Base-by-base conservation (phyloP, 2,888 invertebrate species). In the Melanargia galathea region DNA sequence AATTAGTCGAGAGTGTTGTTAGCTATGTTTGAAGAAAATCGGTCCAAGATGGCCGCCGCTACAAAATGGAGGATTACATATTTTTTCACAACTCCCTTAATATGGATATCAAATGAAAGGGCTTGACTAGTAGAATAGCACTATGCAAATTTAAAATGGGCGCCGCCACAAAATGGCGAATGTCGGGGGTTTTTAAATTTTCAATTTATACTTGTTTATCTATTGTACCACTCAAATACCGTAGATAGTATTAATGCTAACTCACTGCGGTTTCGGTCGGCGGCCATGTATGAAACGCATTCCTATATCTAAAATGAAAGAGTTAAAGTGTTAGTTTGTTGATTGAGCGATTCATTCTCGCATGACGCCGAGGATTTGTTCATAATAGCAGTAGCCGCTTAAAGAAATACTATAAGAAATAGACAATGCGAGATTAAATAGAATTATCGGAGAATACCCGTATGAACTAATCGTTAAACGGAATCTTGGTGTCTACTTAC, bases 261-360 rank as follows among this genome's bases (percentile, higher is more conserved):
- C 84, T 88, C 88, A 88, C 75, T 70, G 73, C 73, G 80, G 78
- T 79, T 82, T 82, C 79, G 79, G 77, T 72, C 72, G 70, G 73
- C 72, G 67, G 72, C 64, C 70, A 76, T 80, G 69, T 71, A 70
- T 70, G 72, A 74, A 71, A 69, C 68, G 67, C 73, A 74, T 78
- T 79, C 73, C 75, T 67, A 67, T 65, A 66, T 67, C 64, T 71
- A 71, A 75, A 73, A 76, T 78, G 73, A 76, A 80, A 78, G 77
- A 81, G 75, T 74, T 80, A 80, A 82, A 76, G 81, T 79, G 82
- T 80, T 79, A 75, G 71, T 66, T 73, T 78, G 78, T 80, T 85
- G 87, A 85, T 86, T 86, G 81, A 84, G 77, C 83, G 82, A 86
- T 86, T 86, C 86, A 85, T 76, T 74, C 73, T 75, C 74, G 72